Evolutionary conservation across 2,888 invertebrate genomes (phyloP).

Genomic region (Drosophila nigricruria): DNA sequence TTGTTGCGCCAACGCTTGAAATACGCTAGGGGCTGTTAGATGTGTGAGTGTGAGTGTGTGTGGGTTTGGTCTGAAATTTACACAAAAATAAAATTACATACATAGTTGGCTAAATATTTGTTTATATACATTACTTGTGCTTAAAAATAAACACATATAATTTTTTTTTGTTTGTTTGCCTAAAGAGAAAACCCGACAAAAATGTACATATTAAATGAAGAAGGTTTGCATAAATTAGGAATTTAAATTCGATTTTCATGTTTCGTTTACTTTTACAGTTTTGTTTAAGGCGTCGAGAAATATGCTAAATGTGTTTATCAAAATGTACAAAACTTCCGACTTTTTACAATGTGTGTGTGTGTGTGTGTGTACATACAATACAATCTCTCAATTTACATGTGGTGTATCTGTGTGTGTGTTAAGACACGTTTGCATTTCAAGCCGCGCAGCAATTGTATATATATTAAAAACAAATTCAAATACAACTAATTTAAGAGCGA

Average conservation of each 20-base stretch:
- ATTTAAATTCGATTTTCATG: constrained; percentile 64
- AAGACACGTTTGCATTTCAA: constrained; percentile 60
- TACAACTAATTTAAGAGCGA: constrained; percentile 22
- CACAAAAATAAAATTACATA: constrained; percentile 63
- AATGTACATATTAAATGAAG: constrained; percentile 11
- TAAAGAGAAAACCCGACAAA: constrained; percentile 54
- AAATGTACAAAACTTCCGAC: constrained; percentile 70
- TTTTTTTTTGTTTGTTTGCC: constrained; percentile 30
- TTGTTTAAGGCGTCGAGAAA: constrained; percentile 72
- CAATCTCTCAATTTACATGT: constrained; percentile 69
- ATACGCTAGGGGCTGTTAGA: constrained; percentile 42
- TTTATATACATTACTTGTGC: constrained; percentile 39
- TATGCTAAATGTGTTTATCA: constrained; percentile 67
- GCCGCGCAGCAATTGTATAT: constrained; percentile 36
- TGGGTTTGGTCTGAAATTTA: constrained; percentile 42
- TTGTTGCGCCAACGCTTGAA: constrained; percentile 59
- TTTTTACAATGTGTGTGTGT: constrained; percentile 58
- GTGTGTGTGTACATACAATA: constrained; percentile 36
- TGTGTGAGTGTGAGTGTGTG: background rate
- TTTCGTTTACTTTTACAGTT: constrained; percentile 29
- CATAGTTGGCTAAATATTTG: constrained; percentile 39
- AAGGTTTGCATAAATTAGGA: constrained; percentile 18
- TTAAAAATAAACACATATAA: constrained; percentile 32
- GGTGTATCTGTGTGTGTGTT: constrained; percentile 37
- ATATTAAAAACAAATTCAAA: constrained; percentile 23